A percentile compares a stretch with the other conserved stretches of the same genome.
Evolutionary conservation across 2,113 vertebrate genomes (phyloP).

Genomic region (Scytalopus superciliaris): DNA sequence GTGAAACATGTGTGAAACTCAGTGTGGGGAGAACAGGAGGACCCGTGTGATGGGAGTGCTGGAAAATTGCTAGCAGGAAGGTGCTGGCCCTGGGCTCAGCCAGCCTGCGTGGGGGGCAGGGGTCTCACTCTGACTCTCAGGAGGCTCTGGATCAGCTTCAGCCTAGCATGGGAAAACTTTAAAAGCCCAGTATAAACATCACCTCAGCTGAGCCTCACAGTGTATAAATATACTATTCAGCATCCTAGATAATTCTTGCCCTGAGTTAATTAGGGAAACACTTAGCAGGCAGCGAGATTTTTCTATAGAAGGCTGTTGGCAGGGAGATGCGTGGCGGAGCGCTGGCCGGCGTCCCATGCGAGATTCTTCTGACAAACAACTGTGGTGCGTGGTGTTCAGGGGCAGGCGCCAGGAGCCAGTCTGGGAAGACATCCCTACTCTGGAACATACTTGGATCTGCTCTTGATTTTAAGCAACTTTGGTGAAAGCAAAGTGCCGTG

Average conservation of each 20-base stretch:
- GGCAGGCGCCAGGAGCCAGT: neutral
- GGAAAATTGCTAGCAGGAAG: neutral
- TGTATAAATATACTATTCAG: constrained; percentile 12
- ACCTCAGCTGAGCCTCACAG: neutral
- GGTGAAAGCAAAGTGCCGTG: neutral
- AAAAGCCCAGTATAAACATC: neutral
- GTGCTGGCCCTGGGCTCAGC: neutral
- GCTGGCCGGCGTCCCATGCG: neutral
- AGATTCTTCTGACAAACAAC: constrained; percentile 41
- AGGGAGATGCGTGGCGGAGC: neutral
- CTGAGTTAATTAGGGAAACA: constrained; percentile 60
- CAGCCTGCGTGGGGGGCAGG: fast-evolving
- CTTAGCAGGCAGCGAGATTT: constrained; percentile 26
- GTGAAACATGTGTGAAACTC: neutral
- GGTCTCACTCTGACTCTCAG: neutral
- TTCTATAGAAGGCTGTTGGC: constrained; percentile 66
- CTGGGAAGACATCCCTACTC: neutral
- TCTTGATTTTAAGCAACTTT: neutral
- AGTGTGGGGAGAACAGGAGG: neutral
- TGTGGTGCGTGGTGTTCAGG: neutral
- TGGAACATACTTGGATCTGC: neutral
- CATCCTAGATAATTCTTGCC: constrained; percentile 23
- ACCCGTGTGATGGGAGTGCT: neutral
- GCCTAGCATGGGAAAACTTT: neutral
- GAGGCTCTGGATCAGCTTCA: neutral